A percentile compares a stretch with the other conserved stretches of the same genome.
Conservation (phyloP, 2,888 invertebrate species). For the Timema cristinae region DNA sequence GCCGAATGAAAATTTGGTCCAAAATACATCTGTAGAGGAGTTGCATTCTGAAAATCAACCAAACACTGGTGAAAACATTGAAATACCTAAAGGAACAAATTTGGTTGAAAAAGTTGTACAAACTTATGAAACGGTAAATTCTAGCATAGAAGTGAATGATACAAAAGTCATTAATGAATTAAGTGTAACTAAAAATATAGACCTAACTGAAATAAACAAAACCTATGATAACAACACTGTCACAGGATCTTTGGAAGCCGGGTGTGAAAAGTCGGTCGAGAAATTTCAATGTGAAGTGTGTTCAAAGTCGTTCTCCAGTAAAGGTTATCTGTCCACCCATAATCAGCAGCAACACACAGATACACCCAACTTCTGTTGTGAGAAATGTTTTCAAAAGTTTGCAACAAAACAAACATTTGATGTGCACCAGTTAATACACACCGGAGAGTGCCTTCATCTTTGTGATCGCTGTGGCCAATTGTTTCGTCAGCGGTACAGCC, state of each 20-base stretch:
- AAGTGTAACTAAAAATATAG: no score
- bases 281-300: constrained; percentile 33
- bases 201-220: no score
- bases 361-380: constrained; percentile 34
- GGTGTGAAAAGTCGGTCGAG: no score
- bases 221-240: no score
- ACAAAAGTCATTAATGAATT: no score
- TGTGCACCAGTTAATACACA: constrained; percentile 27
- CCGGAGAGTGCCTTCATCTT: constrained; percentile 26
- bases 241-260: no score
- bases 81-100: constrained; percentile 3
- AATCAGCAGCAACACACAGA: constrained; percentile 32
- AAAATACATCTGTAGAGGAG: no score
- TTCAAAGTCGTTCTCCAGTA: constrained; percentile 35
- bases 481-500: constrained; percentile 29
- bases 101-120: constrained; percentile 11
- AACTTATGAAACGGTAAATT: not conserved
- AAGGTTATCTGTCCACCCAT: constrained; percentile 34
- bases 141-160: not conserved
- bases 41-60: no score
- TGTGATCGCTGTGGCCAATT: constrained; percentile 32
- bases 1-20: no score
- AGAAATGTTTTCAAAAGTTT: constrained; percentile 37
- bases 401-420: constrained; percentile 30
- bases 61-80: no score